Base-by-base conservation (phyloP, 1,140 invertebrate species). In the Ips nitidus region DNA sequence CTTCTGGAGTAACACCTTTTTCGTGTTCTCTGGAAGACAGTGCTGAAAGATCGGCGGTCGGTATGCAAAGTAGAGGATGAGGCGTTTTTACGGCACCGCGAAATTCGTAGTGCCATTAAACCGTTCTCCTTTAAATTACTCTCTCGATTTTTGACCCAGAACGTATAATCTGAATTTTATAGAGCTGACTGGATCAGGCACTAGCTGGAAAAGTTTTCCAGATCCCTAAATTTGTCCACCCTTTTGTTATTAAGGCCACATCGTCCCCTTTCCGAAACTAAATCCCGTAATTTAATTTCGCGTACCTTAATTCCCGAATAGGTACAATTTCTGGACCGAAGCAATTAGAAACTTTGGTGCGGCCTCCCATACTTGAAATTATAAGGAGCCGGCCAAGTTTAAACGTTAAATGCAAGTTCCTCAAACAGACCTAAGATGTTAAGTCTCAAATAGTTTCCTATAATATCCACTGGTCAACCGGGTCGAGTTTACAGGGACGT, bases 391-490 rank as follows among this genome's bases (percentile, higher is more conserved):
- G 45, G 47, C 65, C 70, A 74, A 75, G 72, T 75, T 75, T 74
- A 75, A 74, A 72, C 72, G 74, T 75, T 74, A 75, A 68, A 71
- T 71, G 71, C 69, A 71, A 75, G 67, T 75, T 75, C 71, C 73
- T 74, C 73, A 74, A 74, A 74, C 70, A 68, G 71, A 59, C 64
- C 74, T 74, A 77, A 77, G 76, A 77, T 69, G 76, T 71, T 73
- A 73, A 76, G 68, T 77, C 74, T 66, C 75, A 71, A 76, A 77
- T 77, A 77, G 76, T 77, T 77, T 75, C 75, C 73, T 71, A 73
- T 77, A 76, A 76, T 77, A 77, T 74, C 75, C 74, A 75, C 76
- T 75, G 76, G 76, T 77, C 76, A 77, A 71, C 73, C 70, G 56
- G 68, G 69, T 60, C 67, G 68, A 71, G 75, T 76, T 73, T 77